Percentiles rank a stretch among this genome's conserved stretches.
Conservation (phyloP, 2,888 invertebrate genomes). For the Yponomeuta cagnagella region DNA sequence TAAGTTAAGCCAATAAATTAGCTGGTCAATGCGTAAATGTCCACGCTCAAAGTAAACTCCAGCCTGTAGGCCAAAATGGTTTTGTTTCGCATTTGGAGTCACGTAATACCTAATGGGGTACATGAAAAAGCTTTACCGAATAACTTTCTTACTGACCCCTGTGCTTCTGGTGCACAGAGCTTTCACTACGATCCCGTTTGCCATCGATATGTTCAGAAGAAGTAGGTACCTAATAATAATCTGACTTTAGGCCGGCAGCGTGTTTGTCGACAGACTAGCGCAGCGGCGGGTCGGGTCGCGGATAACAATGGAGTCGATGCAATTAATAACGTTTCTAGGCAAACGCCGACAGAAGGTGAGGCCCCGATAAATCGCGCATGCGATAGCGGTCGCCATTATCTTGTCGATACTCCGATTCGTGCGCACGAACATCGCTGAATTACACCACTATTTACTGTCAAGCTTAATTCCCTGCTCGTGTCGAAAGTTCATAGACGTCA, state of each 20-base stretch:
- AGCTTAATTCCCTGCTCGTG: constrained; percentile 67
- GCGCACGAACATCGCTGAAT: constrained; percentile 72
- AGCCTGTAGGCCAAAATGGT: no score
- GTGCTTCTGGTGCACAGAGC: no score
- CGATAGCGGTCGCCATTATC: constrained; percentile 56
- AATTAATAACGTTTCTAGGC: constrained; percentile 52
- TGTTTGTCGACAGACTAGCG: background rate
- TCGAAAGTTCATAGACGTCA: constrained; percentile 47
- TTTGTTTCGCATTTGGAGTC: no score
- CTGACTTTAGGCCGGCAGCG: constrained; percentile 7
- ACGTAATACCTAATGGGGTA: no score
- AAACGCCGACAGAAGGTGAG: constrained; percentile 43
- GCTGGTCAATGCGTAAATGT: no score
- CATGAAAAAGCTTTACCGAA: no score
- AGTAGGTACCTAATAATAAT: background rate
- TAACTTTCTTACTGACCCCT: no score
- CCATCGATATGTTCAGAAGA: background rate
- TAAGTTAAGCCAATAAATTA: no score
- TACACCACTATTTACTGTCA: constrained; percentile 72
- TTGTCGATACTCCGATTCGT: constrained; percentile 68
- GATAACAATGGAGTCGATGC: constrained; percentile 35
- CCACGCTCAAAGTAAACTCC: no score
- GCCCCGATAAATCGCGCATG: constrained; percentile 40
- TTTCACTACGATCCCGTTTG: no score
- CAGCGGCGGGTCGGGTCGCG: background rate